Conservation (phyloP, 1,140 invertebrate genomes). For the Drosophila pachea region DNA sequence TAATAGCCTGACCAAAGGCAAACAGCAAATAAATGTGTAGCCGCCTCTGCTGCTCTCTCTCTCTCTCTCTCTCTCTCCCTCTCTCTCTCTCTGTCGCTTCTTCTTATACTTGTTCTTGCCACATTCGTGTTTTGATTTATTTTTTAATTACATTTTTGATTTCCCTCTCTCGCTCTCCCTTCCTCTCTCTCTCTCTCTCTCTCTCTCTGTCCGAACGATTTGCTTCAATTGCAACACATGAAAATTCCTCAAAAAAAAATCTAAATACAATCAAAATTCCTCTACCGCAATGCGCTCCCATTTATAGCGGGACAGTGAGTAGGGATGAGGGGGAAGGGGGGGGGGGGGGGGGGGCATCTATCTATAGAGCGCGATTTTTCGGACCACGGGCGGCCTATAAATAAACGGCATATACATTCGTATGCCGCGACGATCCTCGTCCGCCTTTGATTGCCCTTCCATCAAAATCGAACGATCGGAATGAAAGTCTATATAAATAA, state of each 20-base stretch:
- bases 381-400: constrained; percentile 9
- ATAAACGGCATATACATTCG: constrained; percentile 4
- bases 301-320: no score
- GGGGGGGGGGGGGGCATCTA: background rate
- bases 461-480: background rate
- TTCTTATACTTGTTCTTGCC: no score
- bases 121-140: no score
- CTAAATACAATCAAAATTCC: background rate
- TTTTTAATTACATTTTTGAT: no score
- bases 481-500: background rate
- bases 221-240: constrained; percentile 5
- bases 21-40: constrained; percentile 3
- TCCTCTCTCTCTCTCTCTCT: no score
- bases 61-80: no score
- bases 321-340: background rate
- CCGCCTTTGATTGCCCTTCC: background rate
- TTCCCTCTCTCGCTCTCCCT: no score
- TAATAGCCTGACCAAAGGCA: constrained; percentile 24
- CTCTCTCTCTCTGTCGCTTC: no score
- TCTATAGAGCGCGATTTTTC: constrained; percentile 14
- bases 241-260: constrained; percentile 1
- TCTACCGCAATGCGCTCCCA: no score
- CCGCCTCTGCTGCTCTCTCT: no score
- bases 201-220: no score
- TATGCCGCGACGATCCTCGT: background rate